phyloP scores from a whole-genome alignment of 2,888 invertebrate species.

The Hemicrepidius hirtus region DNA sequence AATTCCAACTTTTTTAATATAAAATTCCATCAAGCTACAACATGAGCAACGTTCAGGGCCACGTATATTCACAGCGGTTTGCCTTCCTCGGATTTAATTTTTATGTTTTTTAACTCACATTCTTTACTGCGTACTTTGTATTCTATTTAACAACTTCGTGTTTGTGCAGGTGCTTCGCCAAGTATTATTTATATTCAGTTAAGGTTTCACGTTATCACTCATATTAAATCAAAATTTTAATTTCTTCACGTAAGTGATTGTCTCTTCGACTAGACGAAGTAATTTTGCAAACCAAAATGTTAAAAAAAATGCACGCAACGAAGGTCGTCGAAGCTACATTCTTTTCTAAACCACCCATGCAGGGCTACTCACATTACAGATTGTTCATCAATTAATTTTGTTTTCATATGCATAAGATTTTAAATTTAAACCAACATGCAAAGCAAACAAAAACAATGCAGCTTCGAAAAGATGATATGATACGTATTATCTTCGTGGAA shows the following conservation, averaged over 20 bases:
- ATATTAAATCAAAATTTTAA: neutral
- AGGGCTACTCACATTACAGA: too few species aligned
- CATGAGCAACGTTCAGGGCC: conserved; percentile 24
- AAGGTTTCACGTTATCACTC: neutral
- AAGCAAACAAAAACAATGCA: too few species aligned
- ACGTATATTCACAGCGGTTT: conserved; percentile 21
- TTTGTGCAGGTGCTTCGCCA: conserved; percentile 18
- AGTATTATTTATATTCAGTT: neutral
- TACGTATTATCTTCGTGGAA: too few species aligned
- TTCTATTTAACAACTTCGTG: conserved; percentile 10
- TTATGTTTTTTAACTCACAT: conserved; percentile 16
- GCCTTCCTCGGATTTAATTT: conserved; percentile 17
- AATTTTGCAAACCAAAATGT: too few species aligned
- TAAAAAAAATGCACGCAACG: too few species aligned
- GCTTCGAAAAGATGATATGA: too few species aligned
- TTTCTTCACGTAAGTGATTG: neutral
- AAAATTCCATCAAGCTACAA: neutral
- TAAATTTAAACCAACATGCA: too few species aligned
- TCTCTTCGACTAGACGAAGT: neutral
- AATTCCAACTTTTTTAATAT: neutral
- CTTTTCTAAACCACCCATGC: too few species aligned
- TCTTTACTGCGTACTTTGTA: conserved; percentile 17
- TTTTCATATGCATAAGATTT: too few species aligned
- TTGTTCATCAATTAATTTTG: too few species aligned
- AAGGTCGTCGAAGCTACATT: too few species aligned